Conservation (phyloP, 2,113 vertebrate genomes). For the Pogonocichla stellata region DNA sequence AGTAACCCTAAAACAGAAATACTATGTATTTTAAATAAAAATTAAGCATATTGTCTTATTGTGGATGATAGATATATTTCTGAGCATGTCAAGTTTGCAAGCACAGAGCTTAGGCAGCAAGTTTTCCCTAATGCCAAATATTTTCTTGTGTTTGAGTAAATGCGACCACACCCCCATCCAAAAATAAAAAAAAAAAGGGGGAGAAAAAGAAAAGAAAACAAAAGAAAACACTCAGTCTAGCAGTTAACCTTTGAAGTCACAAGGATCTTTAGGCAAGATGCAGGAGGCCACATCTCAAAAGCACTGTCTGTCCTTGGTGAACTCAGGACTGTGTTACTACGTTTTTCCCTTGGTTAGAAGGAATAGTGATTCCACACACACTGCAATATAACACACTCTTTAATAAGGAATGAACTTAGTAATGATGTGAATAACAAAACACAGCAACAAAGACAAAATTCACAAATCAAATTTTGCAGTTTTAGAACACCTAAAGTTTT, state of each 20-base stretch:
- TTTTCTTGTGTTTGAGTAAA: neutral
- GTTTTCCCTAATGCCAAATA: neutral
- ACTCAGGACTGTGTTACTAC: fast-evolving
- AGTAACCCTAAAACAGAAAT: neutral
- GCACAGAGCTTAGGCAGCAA: neutral
- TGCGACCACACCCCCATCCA: neutral
- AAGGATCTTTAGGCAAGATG: neutral
- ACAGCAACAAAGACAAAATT: neutral
- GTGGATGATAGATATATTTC: neutral
- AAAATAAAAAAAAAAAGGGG: too few relatives aligned
- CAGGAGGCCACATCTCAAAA: neutral
- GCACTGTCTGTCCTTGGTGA: neutral
- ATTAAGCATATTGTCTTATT: neutral
- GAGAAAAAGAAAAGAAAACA: too few relatives aligned
- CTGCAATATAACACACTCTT: neutral
- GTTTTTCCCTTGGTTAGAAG: neutral
- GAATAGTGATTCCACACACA: neutral
- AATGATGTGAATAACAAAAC: neutral
- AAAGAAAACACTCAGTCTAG: neutral
- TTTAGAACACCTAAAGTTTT: neutral
- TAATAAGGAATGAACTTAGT: neutral
- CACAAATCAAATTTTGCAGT: neutral
- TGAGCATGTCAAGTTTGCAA: neutral
- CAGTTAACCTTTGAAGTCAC: neutral
- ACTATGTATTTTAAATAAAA: neutral